Evolutionary conservation across 2,888 invertebrate genomes (phyloP).

Genomic region (Embidobia sp.): DNA sequence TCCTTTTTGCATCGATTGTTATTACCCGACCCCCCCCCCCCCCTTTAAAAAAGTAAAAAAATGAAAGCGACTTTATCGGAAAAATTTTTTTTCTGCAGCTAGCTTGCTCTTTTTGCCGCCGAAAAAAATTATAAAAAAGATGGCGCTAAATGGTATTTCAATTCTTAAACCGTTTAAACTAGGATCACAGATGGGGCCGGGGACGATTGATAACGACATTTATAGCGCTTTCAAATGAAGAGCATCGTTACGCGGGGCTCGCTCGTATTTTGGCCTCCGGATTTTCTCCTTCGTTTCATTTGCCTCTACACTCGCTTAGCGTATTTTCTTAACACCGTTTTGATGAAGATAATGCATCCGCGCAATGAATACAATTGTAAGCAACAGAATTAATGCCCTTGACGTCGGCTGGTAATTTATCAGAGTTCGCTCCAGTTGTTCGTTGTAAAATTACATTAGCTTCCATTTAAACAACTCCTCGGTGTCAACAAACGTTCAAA

Average conservation of each 20-base stretch:
- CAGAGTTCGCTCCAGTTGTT: not conserved
- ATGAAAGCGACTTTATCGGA: constrained; percentile 5
- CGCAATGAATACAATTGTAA: constrained; percentile 10
- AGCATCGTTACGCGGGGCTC: constrained; percentile 45
- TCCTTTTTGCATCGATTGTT: too few relatives aligned
- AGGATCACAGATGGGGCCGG: constrained; percentile 47
- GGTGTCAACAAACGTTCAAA: not conserved
- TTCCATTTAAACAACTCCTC: not conserved
- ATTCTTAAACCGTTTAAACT: constrained; percentile 61
- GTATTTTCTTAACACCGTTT: constrained; percentile 23
- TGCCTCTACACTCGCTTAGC: constrained; percentile 1
- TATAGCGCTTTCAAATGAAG: constrained; percentile 57
- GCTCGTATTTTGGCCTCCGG: constrained; percentile 38
- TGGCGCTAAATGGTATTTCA: constrained; percentile 59
- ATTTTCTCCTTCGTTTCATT: constrained; percentile 37
- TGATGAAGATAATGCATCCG: constrained; percentile 38
- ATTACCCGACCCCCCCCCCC: too few relatives aligned
- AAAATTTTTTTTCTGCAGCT: not conserved
- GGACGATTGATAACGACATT: constrained; percentile 61
- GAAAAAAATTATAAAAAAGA: constrained; percentile 54
- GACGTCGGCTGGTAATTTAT: constrained; percentile 1
- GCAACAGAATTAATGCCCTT: not conserved
- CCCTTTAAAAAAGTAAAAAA: not conserved
- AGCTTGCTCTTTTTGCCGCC: constrained; percentile 26
- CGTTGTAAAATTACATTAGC: too few relatives aligned